Percentiles rank a stretch among this genome's conserved stretches.
These are phyloP conservation scores for Morpho deidamia DNA, from an alignment of 2,888 invertebrate genomes.

Conservation along the genomic window DNA sequence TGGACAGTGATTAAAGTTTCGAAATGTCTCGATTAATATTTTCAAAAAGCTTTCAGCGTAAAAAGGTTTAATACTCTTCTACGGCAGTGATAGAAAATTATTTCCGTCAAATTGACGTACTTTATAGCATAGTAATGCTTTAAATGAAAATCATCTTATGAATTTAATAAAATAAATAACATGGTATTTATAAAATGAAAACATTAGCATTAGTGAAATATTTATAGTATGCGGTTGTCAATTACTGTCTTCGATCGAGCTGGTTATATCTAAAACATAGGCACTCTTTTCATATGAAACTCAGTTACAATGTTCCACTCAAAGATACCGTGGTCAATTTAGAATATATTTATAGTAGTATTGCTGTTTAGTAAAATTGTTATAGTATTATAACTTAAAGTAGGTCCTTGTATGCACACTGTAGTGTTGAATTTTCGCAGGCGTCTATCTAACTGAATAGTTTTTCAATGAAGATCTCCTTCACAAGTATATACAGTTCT, in stretches of 20 bases:
- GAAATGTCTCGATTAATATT: too few relatives aligned
- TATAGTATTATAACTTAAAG: constrained; percentile 4
- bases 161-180: constrained; percentile 66
- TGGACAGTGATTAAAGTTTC: too few relatives aligned
- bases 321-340: neutral
- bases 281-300: constrained; percentile 3
- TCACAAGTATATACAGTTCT: constrained; percentile 12
- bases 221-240: constrained; percentile 56
- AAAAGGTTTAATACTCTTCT: neutral
- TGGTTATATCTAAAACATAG: constrained; percentile 33
- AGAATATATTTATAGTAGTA: neutral
- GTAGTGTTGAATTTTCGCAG: constrained; percentile 14
- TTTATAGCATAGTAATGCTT: constrained; percentile 69
- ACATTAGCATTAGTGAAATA: constrained; percentile 53
- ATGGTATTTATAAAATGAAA: constrained; percentile 55
- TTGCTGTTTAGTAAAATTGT: constrained; percentile 2
- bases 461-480: constrained; percentile 11
- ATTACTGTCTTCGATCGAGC: constrained; percentile 59
- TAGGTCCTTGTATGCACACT: constrained; percentile 16
- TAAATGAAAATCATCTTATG: constrained; percentile 74
- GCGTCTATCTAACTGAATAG: constrained; percentile 11
- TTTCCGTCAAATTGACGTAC: constrained; percentile 12
- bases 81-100: constrained; percentile 9
- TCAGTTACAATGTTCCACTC: constrained; percentile 4
- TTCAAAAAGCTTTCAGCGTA: too few relatives aligned